These are phyloP conservation scores for Gymnobelideus leadbeateri DNA, from an alignment of 2,113 vertebrate genomes.

Conservation along the genomic window DNA sequence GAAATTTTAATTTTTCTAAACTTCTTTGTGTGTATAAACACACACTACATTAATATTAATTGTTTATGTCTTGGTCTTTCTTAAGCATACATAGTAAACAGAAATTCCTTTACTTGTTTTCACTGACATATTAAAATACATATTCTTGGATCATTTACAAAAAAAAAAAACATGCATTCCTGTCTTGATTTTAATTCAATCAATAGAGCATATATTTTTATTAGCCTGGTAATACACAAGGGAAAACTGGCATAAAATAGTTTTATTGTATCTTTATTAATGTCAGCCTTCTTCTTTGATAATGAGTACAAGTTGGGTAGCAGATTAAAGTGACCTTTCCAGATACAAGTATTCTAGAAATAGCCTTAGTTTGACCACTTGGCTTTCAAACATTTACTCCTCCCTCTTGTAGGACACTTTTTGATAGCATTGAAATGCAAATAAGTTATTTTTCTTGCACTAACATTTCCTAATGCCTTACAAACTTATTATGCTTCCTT, in stretches of 20 bases:
- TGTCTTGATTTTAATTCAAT: conserved; percentile 51
- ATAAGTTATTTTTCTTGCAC: conserved; percentile 74
- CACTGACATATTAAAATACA: conserved; percentile 2
- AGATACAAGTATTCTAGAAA: conserved; percentile 88
- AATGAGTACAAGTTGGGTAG: conserved; percentile 87
- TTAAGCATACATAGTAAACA: neutral
- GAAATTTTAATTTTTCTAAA: neutral
- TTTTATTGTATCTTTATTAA: conserved; percentile 89
- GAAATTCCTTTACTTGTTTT: conserved; percentile 50
- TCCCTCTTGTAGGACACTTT: conserved; percentile 52
- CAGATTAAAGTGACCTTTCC: conserved; percentile 85
- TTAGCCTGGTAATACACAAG: conserved; percentile 48
- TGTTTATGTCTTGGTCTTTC: neutral
- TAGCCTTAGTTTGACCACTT: conserved; percentile 82
- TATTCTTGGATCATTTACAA: conserved; percentile 53
- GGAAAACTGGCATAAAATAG: conserved; percentile 79
- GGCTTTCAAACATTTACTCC: conserved; percentile 69
- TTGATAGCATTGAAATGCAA: conserved; percentile 72
- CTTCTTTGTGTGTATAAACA: neutral
- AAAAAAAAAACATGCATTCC: conserved; percentile 56
- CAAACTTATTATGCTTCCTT: conserved; percentile 86
- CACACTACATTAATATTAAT: neutral
- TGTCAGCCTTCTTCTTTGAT: conserved; percentile 82
- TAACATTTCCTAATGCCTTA: conserved; percentile 83
- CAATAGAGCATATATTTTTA: conserved; percentile 49